Conservation (phyloP, 2,888 invertebrate genomes). For the Clistopyga incitator region DNA sequence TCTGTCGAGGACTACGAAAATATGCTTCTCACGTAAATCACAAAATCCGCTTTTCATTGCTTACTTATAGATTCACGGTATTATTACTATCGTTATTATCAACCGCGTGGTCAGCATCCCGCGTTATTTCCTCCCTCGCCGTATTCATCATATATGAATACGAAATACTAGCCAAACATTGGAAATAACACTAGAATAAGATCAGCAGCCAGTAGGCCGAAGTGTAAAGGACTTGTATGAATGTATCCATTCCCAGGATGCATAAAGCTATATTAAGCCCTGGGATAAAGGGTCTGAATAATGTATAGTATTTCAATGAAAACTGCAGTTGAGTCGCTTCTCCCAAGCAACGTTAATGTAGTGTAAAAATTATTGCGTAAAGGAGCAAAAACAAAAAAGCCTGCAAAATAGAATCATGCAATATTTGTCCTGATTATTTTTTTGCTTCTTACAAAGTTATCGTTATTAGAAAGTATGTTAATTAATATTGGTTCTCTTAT, state of each 20-base stretch:
- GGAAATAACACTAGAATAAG: slow-evolving; percentile 8
- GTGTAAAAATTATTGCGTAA: neutral
- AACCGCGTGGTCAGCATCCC: neutral
- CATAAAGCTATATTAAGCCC: slow-evolving; percentile 12
- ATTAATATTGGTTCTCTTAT: too few relatives aligned
- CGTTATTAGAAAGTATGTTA: too few relatives aligned
- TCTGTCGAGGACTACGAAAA: slow-evolving; percentile 36
- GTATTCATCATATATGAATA: slow-evolving; percentile 23
- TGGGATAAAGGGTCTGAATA: slow-evolving; percentile 7
- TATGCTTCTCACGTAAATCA: slow-evolving; percentile 36
- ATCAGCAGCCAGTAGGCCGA: neutral
- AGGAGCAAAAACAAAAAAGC: neutral
- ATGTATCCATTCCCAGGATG: neutral
- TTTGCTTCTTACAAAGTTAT: too few relatives aligned
- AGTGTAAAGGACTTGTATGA: neutral
- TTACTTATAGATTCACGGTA: neutral
- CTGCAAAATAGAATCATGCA: neutral
- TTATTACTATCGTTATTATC: slow-evolving; percentile 12
- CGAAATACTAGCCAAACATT: neutral
- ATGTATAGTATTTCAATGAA: neutral
- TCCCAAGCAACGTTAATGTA: neutral
- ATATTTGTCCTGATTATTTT: too few relatives aligned
- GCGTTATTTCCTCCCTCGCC: neutral
- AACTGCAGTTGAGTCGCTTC: neutral
- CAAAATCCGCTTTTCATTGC: slow-evolving; percentile 4